phyloP scores from a whole-genome alignment of 2,797 vertebrate species.

The Scleropages formosus region DNA sequence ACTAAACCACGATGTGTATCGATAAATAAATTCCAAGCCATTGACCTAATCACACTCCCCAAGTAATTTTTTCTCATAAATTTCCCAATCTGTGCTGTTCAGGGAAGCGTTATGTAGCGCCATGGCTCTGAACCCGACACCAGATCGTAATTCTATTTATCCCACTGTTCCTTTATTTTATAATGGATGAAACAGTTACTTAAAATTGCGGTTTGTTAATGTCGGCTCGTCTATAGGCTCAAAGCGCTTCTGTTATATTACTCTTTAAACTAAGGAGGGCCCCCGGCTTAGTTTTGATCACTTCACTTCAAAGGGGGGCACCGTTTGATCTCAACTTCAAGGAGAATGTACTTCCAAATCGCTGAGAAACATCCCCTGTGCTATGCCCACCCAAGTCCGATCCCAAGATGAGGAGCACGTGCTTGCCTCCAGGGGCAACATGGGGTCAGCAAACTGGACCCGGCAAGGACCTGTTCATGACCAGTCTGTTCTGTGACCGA shows the following conservation, averaged over 20 bases:
- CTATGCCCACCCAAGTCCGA: too few species aligned
- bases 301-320: slow-evolving; percentile 4
- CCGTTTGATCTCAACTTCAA: slow-evolving; percentile 18
- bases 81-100: background rate
- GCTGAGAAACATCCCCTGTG: background rate
- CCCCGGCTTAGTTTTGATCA: slow-evolving; percentile 8
- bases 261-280: background rate
- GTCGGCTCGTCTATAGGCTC: too few species aligned
- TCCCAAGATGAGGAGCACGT: too few species aligned
- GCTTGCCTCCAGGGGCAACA: too few species aligned
- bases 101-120: background rate
- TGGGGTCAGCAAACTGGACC: too few species aligned
- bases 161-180: background rate
- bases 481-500: too few species aligned
- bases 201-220: background rate
- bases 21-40: too few species aligned
- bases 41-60: background rate
- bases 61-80: too few species aligned
- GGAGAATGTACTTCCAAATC: background rate
- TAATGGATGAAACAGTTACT: slow-evolving; percentile 16
- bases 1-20: too few species aligned
- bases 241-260: too few species aligned
- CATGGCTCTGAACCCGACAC: background rate
- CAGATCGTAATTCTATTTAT: background rate
- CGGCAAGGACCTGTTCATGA: too few species aligned